Base-by-base conservation (phyloP, 2,888 invertebrate genomes). In the Volucella inanis region DNA sequence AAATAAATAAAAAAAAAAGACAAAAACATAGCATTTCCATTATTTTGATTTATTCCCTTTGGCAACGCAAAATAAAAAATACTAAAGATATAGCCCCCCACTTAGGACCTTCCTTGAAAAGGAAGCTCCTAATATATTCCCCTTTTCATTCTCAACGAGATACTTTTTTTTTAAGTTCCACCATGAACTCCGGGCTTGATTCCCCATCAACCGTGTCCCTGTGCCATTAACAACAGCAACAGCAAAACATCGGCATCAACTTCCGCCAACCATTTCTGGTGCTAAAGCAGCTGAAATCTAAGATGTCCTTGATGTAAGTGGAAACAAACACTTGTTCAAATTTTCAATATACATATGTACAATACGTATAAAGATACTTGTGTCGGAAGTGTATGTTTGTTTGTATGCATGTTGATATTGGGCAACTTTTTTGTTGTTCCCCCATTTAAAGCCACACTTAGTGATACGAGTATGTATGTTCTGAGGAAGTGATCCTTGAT, bases 21-120 rank as follows among this genome's bases (percentile, higher is more conserved):
- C 12, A 52, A 50, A 22, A 68, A 15, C 41, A 64, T 15, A 15
- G 49, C 50, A 71, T 70, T 50, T 50, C 64, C 62, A 71, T 78
- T 78, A 71, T 78, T 78, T 62, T 78, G 70, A 71, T 71, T 78
- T 78, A 78, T 71, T 78, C 62, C 78, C 64, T 57, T 62, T 62
- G 78, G 70, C 64, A 78, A 71, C 55, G 57, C 67, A 59, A 45
- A 61, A 22, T 43, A 57, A 39, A 49, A 18, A 22, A 70, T 31
- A 41, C 12, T 22, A 18, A 45, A 57, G 38, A 38, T 39, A 22
- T 45, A 31, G 22, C 47, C 45, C n/a, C 52, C 14, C 52, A 47
- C 38, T 57, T 68, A 47, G 54, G 18, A 38, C 47, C 22, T 49
- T 68, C 52, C 62, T 47, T 55, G 39, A 55, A 43, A 59, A 31